A percentile compares a stretch with the other conserved stretches of the same genome.
Evolutionary conservation across 2,888 invertebrate species (phyloP).

Genomic region (Drosophila lacicola): DNA sequence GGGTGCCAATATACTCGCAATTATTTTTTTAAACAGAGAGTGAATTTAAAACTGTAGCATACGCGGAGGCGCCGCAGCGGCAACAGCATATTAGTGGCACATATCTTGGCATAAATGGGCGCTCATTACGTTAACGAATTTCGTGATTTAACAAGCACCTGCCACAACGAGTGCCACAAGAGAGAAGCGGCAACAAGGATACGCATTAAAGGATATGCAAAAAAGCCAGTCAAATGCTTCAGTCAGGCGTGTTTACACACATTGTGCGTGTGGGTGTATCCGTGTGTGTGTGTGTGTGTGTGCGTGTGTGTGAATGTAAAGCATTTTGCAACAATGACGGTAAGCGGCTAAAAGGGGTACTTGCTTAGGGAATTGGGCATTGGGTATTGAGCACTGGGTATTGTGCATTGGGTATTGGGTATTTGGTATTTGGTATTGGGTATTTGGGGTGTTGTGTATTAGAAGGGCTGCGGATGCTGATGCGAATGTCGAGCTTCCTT

Average conservation of each 20-base stretch:
- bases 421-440: slow-evolving; percentile 16
- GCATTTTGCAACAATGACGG: slow-evolving; percentile 48
- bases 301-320: slow-evolving; percentile 12
- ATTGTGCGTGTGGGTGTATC: not conserved
- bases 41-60: not conserved
- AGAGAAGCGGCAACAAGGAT: slow-evolving; percentile 13
- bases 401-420: slow-evolving; percentile 11
- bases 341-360: slow-evolving; percentile 40
- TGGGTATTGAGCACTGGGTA: slow-evolving; percentile 37
- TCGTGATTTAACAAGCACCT: slow-evolving; percentile 43
- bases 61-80: not conserved
- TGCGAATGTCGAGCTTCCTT: slow-evolving; percentile 19
- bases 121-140: slow-evolving; percentile 48
- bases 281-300: slow-evolving; percentile 17
- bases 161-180: slow-evolving; percentile 18
- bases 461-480: slow-evolving; percentile 29
- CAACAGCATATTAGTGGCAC: not conserved
- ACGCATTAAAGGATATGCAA: slow-evolving; percentile 40
- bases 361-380: slow-evolving; percentile 35
- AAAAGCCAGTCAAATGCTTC: slow-evolving; percentile 37
- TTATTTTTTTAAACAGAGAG: not conserved
- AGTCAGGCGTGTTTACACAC: slow-evolving; percentile 25
- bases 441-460: slow-evolving; percentile 33
- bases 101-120: slow-evolving; percentile 30
- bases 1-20: too few species aligned